Evolutionary conservation across 2,113 vertebrate genomes (phyloP).

Genomic region (Clarias macrocephalus): DNA sequence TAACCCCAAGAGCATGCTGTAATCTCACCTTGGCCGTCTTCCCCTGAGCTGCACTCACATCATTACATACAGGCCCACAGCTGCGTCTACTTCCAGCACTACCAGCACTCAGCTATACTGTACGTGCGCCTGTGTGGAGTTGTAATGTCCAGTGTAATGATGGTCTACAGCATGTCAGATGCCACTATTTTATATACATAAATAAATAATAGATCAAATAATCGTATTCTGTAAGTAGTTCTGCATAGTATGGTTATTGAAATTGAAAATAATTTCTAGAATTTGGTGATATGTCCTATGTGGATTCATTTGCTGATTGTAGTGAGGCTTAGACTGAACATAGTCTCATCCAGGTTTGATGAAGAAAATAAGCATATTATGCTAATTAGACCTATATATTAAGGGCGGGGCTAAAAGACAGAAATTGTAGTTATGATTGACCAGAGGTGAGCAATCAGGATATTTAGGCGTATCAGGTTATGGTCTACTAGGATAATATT

Average conservation of each 20-base stretch:
- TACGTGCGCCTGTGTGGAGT: background rate
- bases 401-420: background rate
- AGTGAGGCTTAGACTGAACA: background rate
- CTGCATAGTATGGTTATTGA: background rate
- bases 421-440: background rate
- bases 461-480: background rate
- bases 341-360: background rate
- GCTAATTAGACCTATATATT: background rate
- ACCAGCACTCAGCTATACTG: background rate
- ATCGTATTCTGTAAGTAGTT: background rate
- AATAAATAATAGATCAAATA: background rate
- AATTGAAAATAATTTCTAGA: background rate
- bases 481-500: too few relatives aligned
- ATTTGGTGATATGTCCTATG: background rate
- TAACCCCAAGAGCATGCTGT: conserved; percentile 41
- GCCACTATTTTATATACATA: background rate
- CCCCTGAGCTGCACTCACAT: conserved; percentile 7
- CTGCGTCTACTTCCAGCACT: conserved; percentile 12
- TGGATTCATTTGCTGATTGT: background rate
- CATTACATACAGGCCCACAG: conserved; percentile 32
- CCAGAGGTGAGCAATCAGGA: background rate
- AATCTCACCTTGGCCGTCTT: conserved; percentile 37
- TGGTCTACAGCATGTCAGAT: background rate
- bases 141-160: background rate
- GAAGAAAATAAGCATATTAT: background rate